Base-by-base conservation (phyloP, 1,140 invertebrate species). In the Chlorops oryzae region DNA sequence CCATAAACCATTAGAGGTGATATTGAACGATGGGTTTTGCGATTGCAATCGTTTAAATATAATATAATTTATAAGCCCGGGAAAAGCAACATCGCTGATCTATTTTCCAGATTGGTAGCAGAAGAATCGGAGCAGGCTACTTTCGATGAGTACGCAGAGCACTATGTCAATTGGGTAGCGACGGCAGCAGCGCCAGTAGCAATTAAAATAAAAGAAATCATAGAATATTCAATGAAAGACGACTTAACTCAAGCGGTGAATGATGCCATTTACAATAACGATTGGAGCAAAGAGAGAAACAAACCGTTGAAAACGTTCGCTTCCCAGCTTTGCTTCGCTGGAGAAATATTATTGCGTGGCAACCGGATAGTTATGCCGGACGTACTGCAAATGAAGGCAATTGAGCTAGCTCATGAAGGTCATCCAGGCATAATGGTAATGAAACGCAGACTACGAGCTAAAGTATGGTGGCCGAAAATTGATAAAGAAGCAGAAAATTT, bases 381-480 rank as follows among this genome's bases (percentile, higher is more conserved):
- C 21, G 32, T 28, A 9, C 37, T 70, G 20, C 28, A 50, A 42
- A 27, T 51, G 2, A 17, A 38, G 51, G 52, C 60, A 9, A 35
- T 72, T 37, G 41, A 63, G 34, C 32, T 59, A 17, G 62, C 61
- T 6, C 71, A 69, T 52, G 64, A 69, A 53, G 61, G 57, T 17
- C 68, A 72, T 45, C 52, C 56, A 13, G 65, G 68, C 5, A 61
- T 63, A 2, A 51, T 51, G 17, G 41, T 51, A 41, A 73, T 65
- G 50, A 73, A 72, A 45, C 39, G 52, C 27, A 47, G 59, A 15
- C 38, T 71, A 35, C 32, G 67, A 38, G 48, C 56, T 42, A 73
- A 73, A 53, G 63, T 74, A 9, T 73, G 73, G 71, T 75, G 62
- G 56, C 57, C 60, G 24, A 41, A 45, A 21, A 69, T 72, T 10